Conservation (phyloP, 2,113 vertebrate genomes). For the Typhlomys cinereus region DNA sequence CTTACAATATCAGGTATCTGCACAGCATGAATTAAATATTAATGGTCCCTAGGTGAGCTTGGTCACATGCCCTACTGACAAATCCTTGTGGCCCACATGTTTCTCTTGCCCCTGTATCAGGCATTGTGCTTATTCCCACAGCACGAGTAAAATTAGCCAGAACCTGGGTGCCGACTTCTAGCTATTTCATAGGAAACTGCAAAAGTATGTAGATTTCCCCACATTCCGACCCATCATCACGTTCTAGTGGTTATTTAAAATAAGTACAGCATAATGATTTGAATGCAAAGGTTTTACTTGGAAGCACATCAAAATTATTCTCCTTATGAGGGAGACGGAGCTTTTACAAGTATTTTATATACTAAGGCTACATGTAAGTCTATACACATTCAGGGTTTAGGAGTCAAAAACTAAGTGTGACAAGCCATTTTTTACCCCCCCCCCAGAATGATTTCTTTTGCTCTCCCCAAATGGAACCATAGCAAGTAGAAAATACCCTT, state of each 20-base stretch:
- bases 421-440: neutral
- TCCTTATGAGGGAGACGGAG: neutral
- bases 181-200: neutral
- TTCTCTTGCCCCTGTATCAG: neutral
- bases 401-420: neutral
- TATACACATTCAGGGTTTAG: neutral
- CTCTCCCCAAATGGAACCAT: neutral
- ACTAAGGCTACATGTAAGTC: neutral
- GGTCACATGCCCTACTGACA: neutral
- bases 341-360: neutral
- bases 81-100: fast-evolving
- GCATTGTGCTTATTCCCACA: neutral
- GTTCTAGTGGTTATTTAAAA: neutral
- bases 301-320: neutral
- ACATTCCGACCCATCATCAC: neutral
- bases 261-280: neutral
- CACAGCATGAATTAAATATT: neutral
- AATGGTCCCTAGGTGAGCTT: neutral
- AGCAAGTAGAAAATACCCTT: neutral
- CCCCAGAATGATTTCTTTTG: neutral
- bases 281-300: neutral
- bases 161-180: neutral
- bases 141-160: neutral
- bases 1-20: neutral
- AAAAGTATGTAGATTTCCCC: neutral